Conservation (phyloP, 1,140 invertebrate species). For the Hesperophylax magnus region DNA sequence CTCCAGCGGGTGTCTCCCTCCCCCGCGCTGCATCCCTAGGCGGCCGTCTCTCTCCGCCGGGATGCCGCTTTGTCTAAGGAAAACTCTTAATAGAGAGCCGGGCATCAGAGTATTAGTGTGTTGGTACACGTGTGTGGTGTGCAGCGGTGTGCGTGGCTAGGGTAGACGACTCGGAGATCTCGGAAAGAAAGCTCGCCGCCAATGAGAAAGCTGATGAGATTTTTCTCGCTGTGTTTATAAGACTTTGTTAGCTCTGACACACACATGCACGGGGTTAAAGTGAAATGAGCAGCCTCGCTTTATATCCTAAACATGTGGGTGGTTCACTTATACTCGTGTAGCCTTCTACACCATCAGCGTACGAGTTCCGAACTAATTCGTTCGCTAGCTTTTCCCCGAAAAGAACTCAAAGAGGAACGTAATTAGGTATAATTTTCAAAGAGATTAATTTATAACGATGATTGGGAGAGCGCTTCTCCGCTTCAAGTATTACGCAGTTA, state of each 20-base stretch:
- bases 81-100: constrained; percentile 48
- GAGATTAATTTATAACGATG: constrained; percentile 50
- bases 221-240: constrained; percentile 57
- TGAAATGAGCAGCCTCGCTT: constrained; percentile 20
- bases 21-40: constrained; percentile 3
- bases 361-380: constrained; percentile 40
- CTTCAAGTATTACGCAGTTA: constrained; percentile 16
- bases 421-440: constrained; percentile 49
- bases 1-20: constrained; percentile 27
- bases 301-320: not conserved
- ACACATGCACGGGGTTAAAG: constrained; percentile 30
- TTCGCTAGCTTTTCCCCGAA: constrained; percentile 39
- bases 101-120: not conserved
- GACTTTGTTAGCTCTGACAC: constrained; percentile 53
- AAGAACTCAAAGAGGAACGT: constrained; percentile 47
- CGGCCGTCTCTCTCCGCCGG: constrained; percentile 35
- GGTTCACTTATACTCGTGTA: constrained; percentile 17
- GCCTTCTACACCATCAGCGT: constrained; percentile 42
- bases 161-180: constrained; percentile 1
- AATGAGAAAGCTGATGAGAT: constrained; percentile 59
- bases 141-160: not conserved
- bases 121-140: not conserved
- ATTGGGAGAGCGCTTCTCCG: constrained; percentile 42
- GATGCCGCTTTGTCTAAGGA: constrained; percentile 54
- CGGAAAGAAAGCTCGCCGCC: constrained; percentile 43